phyloP scores from a whole-genome alignment of 1,140 invertebrate genomes.

The Drosophila kikkawai region DNA sequence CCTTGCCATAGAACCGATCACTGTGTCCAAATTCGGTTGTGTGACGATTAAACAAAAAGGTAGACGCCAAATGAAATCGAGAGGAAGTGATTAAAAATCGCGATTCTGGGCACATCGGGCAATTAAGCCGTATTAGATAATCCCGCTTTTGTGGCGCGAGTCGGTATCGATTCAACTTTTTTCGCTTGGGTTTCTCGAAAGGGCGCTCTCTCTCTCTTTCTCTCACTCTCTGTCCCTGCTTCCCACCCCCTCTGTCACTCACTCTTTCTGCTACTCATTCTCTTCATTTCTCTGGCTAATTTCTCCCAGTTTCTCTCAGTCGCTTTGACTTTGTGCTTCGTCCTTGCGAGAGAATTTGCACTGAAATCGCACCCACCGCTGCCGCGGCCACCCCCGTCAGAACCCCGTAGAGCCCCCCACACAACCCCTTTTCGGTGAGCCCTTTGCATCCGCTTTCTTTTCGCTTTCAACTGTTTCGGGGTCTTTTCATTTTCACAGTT shows the following conservation, averaged over 20 bases:
- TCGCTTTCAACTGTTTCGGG: constrained; percentile 66
- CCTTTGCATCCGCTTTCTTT: constrained; percentile 64
- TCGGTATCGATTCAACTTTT: constrained; percentile 76
- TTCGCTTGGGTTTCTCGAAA: constrained; percentile 49
- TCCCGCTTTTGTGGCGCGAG: constrained; percentile 57
- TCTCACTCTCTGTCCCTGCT: not conserved
- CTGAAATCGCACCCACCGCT: constrained; percentile 56
- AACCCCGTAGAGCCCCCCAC: constrained; percentile 9
- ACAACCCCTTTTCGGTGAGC: constrained; percentile 29
- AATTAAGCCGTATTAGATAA: constrained; percentile 66
- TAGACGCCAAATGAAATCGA: not conserved
- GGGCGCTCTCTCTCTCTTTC: constrained; percentile 28
- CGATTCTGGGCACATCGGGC: not conserved
- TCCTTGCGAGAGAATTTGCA: constrained; percentile 73
- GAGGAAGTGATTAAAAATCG: constrained; percentile 2
- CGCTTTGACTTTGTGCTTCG: constrained; percentile 73
- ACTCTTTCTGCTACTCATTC: constrained; percentile 21
- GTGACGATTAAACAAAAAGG: constrained; percentile 13
- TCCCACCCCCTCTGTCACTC: constrained; percentile 12
- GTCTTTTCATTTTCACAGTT: constrained; percentile 63
- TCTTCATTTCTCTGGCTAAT: not conserved
- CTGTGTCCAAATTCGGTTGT: constrained; percentile 13
- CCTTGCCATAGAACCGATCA: constrained; percentile 6
- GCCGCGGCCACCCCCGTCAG: constrained; percentile 8
- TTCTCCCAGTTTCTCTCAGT: constrained; percentile 21